Evolutionary conservation across 2,888 invertebrate genomes (phyloP).

Genomic region (Rhamnusium bicolor): DNA sequence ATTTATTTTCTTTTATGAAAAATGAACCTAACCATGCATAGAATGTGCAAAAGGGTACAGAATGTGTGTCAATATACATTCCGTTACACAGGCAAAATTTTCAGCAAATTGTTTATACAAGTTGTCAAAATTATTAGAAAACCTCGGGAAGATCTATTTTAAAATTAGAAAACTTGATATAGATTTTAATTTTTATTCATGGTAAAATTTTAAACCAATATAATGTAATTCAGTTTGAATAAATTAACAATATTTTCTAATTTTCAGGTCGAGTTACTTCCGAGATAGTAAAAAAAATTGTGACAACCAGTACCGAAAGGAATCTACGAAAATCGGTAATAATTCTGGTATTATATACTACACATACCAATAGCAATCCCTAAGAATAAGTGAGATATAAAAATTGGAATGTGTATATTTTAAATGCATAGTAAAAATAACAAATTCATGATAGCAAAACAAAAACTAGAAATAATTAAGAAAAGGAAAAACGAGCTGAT

Average conservation of each 20-base stretch:
- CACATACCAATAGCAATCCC: constrained; percentile 58
- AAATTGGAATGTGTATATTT: constrained; percentile 45
- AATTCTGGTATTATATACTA: constrained; percentile 46
- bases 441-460: constrained; percentile 53
- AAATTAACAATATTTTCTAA: not conserved
- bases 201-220: not conserved
- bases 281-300: constrained; percentile 38
- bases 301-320: constrained; percentile 40
- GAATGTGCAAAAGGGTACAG: constrained; percentile 70
- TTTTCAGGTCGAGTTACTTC: constrained; percentile 25
- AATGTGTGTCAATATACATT: constrained; percentile 69
- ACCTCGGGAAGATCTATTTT: constrained; percentile 2
- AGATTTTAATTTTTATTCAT: not conserved
- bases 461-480: constrained; percentile 46
- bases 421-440: constrained; percentile 54
- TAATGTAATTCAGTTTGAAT: no score
- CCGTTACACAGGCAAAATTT: constrained; percentile 64
- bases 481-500: constrained; percentile 65
- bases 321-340: constrained; percentile 38
- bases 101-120: constrained; percentile 55
- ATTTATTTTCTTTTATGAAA: constrained; percentile 46
- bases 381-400: constrained; percentile 43
- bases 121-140: constrained; percentile 36
- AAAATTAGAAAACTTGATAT: constrained; percentile 21
- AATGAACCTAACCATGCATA: constrained; percentile 67